A percentile compares a stretch with the other conserved stretches of the same genome.
Evolutionary conservation across 2,797 vertebrate species (phyloP).

Genomic region (Onychomys torridus): DNA sequence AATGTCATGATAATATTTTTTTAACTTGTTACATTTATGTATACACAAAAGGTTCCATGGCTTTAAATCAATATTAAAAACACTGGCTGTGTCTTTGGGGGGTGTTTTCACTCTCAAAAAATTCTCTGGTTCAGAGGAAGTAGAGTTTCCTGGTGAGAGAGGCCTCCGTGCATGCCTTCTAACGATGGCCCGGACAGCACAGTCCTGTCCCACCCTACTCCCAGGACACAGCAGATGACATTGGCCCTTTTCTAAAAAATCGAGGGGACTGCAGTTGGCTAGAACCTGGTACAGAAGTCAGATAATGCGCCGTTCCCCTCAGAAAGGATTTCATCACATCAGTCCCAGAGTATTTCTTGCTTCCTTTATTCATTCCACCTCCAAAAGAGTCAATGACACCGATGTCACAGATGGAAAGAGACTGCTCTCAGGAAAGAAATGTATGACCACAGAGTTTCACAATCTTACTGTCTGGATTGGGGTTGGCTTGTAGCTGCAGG

Average conservation of each 20-base stretch:
- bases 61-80: conserved; percentile 69
- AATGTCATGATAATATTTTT: conserved; percentile 71
- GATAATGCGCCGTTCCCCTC: background rate
- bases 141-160: background rate
- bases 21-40: conserved; percentile 43
- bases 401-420: background rate
- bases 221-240: background rate
- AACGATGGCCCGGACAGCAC: no score
- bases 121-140: conserved; percentile 31
- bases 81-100: conserved; percentile 32
- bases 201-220: background rate
- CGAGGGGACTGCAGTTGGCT: background rate
- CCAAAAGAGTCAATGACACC: conserved; percentile 3
- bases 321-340: background rate
- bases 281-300: conserved; percentile 8
- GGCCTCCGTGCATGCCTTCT: background rate
- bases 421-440: conserved; percentile 28
- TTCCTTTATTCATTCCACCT: conserved; percentile 37
- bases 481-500: conserved; percentile 48
- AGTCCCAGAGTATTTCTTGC: conserved; percentile 15
- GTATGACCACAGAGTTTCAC: conserved; percentile 23
- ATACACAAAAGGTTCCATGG: conserved; percentile 30
- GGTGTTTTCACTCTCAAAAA: conserved; percentile 41
- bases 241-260: background rate
- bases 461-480: conserved; percentile 49